Conservation (phyloP, 2,113 vertebrate species). For the Neodon shergylaensis region DNA sequence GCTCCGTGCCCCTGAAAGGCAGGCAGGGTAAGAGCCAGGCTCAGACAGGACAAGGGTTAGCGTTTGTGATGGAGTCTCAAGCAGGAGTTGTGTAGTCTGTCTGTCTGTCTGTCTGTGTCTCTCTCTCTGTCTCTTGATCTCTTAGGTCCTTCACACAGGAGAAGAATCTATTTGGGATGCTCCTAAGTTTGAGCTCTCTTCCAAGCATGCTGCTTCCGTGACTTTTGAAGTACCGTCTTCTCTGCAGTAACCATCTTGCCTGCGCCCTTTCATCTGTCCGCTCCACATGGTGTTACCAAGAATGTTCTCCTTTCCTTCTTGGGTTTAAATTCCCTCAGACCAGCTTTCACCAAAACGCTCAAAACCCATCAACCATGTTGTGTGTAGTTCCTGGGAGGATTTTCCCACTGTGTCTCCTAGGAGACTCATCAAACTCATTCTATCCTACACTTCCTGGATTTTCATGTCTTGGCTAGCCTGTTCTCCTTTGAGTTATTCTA, state of each 20-base stretch:
- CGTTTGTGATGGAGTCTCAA: neutral
- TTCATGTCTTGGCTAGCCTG: neutral
- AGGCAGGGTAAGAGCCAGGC: neutral
- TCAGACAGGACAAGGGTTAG: neutral
- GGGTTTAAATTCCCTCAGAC: neutral
- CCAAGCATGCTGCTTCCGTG: neutral
- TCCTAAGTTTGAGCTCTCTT: neutral
- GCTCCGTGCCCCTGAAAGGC: neutral
- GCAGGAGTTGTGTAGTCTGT: neutral
- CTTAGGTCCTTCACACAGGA: neutral
- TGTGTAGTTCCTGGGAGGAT: neutral
- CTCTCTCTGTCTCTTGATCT: neutral
- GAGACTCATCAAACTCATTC: neutral
- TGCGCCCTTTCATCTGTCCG: accelerated
- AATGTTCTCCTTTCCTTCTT: neutral
- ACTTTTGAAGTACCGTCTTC: neutral
- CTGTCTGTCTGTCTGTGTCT: too few relatives aligned
- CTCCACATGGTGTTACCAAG: neutral
- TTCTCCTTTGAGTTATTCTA: neutral
- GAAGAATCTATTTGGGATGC: neutral
- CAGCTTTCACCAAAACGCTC: neutral
- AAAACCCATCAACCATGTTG: neutral
- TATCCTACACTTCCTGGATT: neutral
- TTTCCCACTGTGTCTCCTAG: neutral
- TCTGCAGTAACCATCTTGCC: accelerated